phyloP scores from a whole-genome alignment of 2,113 vertebrate genomes.

The Indri indri region DNA sequence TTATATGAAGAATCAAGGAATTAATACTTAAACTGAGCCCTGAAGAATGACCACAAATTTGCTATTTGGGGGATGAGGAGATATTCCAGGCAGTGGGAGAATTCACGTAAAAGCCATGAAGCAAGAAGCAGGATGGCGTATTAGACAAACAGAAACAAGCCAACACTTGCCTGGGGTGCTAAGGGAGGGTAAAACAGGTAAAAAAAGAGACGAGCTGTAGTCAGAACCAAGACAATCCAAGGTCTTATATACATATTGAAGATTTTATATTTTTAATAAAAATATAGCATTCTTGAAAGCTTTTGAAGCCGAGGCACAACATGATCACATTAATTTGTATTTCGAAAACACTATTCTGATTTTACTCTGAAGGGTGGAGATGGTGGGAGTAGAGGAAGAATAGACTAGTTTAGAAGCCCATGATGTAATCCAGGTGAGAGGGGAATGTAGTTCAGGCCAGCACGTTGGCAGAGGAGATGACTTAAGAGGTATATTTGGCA shows the following conservation, averaged over 20 bases:
- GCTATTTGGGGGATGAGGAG: neutral
- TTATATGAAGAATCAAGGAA: neutral
- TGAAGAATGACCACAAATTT: neutral
- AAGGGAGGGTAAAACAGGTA: neutral
- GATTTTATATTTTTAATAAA: neutral
- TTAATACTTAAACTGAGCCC: neutral
- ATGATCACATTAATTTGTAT: neutral
- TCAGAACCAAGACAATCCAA: neutral
- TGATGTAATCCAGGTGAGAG: rapidly evolving
- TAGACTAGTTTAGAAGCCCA: neutral
- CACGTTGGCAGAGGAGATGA: neutral
- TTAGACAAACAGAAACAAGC: neutral
- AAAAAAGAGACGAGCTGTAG: neutral
- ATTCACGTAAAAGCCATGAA: neutral
- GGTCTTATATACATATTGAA: neutral
- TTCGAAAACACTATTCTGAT: neutral
- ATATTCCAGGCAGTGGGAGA: neutral
- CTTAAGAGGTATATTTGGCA: neutral
- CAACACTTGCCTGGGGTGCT: neutral
- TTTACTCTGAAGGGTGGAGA: neutral
- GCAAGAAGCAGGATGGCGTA: neutral
- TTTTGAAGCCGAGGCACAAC: neutral
- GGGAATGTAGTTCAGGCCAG: neutral
- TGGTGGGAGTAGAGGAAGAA: neutral
- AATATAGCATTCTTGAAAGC: neutral